Conservation (phyloP, 2,888 invertebrate genomes). For the Mythimna albipuncta region DNA sequence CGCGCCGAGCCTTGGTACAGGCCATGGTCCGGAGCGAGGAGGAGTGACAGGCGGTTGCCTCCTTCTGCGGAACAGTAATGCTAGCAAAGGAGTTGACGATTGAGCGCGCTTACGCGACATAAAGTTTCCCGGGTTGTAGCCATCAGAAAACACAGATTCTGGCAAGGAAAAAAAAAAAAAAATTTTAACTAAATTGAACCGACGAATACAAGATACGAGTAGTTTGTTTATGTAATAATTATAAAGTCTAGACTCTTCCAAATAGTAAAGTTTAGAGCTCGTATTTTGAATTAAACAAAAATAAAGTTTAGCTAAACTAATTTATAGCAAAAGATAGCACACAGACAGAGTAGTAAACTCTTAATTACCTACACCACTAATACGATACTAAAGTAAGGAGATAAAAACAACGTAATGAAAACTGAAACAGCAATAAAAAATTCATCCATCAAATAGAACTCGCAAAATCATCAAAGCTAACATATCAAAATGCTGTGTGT, state of each 20-base stretch:
- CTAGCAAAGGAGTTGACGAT: no score
- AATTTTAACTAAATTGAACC: background rate
- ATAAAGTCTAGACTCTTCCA: conserved; percentile 18
- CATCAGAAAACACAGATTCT: no score
- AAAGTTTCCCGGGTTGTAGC: no score
- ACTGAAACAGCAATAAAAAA: background rate
- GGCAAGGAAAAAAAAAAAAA: no score
- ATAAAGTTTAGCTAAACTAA: background rate
- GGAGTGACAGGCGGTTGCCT: no score
- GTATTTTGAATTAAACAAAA: conserved; percentile 15
- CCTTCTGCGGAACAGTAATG: no score
- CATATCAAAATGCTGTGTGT: no score
- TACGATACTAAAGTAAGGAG: background rate
- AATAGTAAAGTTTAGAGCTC: conserved; percentile 4
- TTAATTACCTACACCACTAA: background rate
- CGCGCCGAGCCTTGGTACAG: no score
- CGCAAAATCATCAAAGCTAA: no score
- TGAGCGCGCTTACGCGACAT: no score
- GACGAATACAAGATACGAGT: background rate
- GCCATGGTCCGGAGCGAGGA: no score
- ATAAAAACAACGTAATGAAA: background rate
- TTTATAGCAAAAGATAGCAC: background rate
- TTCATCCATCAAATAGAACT: no score
- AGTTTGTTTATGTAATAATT: conserved; percentile 22
- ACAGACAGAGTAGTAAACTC: conserved; percentile 8